Evolutionary conservation across 2,113 vertebrate genomes (phyloP).

Genomic region (Athene noctua): DNA sequence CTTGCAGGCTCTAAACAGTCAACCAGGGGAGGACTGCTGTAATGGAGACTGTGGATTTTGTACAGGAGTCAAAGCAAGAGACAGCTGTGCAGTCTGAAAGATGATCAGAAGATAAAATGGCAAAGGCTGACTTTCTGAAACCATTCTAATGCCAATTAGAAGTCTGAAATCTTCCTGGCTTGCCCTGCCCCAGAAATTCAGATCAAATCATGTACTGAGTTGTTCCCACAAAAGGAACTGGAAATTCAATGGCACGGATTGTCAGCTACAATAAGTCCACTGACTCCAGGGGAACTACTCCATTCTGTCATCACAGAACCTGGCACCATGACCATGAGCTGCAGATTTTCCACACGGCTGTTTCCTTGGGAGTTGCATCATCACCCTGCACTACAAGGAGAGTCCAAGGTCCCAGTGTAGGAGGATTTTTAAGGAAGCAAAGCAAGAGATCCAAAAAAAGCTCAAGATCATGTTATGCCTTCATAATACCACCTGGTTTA

Average conservation of each 20-base stretch:
- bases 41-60: neutral
- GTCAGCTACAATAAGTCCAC: constrained; percentile 31
- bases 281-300: neutral
- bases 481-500: neutral
- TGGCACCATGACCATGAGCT: neutral
- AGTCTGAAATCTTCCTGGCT: constrained; percentile 28
- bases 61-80: neutral
- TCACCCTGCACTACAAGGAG: neutral
- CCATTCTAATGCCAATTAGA: constrained; percentile 22
- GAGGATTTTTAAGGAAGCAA: constrained; percentile 3
- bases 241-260: constrained; percentile 33
- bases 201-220: constrained; percentile 9
- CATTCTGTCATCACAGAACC: constrained; percentile 5
- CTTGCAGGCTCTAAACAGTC: neutral
- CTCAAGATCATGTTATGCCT: neutral
- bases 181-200: constrained; percentile 55
- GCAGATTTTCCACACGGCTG: constrained; percentile 12
- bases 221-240: constrained; percentile 42
- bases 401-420: neutral
- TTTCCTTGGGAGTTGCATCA: constrained; percentile 19
- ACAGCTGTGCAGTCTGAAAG: neutral
- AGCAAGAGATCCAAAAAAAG: neutral
- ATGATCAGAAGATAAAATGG: constrained; percentile 31
- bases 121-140: constrained; percentile 39
- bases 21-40: neutral